Conservation (phyloP, 2,113 vertebrate species). For the Meriones unguiculatus region DNA sequence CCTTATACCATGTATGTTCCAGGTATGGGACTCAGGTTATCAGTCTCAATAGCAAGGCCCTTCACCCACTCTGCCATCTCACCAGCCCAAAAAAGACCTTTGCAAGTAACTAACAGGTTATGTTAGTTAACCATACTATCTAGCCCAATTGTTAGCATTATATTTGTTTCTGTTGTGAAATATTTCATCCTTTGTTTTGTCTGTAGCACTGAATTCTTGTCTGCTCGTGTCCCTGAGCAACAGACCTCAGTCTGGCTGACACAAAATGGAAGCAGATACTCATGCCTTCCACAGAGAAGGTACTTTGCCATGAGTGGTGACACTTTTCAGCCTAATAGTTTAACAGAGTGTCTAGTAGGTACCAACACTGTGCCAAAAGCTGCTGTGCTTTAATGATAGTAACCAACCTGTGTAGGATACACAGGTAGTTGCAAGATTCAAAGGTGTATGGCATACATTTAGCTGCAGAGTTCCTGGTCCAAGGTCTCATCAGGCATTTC, state of each 20-base stretch:
- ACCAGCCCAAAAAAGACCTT: not conserved
- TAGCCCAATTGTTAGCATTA: not conserved
- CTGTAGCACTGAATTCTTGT: not conserved
- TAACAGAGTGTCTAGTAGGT: not conserved
- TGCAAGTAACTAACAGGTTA: not conserved
- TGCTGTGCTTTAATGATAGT: not conserved
- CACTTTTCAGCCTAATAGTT: slow-evolving; percentile 22
- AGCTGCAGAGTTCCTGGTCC: not conserved
- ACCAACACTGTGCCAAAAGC: not conserved
- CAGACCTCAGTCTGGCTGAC: slow-evolving; percentile 24
- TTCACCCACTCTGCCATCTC: not conserved
- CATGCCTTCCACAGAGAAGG: not conserved
- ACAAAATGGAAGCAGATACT: not conserved
- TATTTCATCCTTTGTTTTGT: slow-evolving; percentile 49
- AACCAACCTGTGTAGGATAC: not conserved
- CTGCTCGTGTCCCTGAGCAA: not conserved
- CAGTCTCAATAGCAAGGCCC: not conserved
- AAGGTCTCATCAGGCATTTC: slow-evolving; percentile 11
- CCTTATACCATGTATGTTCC: not conserved
- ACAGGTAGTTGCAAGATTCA: not conserved
- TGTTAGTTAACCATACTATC: not conserved
- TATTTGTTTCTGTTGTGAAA: slow-evolving; percentile 34
- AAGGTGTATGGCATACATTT: not conserved
- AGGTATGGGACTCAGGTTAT: not conserved
- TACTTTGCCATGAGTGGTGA: not conserved